Conservation (phyloP, 2,888 invertebrate genomes). For the Nebria salina region DNA sequence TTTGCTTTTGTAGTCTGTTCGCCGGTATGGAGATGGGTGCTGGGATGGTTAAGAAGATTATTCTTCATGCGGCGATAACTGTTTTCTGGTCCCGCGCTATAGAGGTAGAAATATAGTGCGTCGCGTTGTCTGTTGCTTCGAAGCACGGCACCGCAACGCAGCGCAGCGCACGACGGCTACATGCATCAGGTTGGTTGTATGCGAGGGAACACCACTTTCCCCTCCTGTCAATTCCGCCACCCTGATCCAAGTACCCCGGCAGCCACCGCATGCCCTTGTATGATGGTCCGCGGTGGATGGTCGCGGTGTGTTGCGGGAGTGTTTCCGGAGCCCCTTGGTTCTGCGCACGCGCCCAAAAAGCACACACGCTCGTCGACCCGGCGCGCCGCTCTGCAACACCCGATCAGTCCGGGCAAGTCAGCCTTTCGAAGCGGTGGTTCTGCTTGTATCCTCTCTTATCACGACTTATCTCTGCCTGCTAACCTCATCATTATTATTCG, state of each 20-base stretch:
- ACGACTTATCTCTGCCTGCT: slow-evolving; percentile 47
- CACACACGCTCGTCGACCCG: slow-evolving; percentile 50
- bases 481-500: slow-evolving; percentile 34
- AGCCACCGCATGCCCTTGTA: not conserved
- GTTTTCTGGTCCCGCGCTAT: slow-evolving; percentile 31
- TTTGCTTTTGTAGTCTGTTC: slow-evolving; percentile 3
- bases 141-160: not conserved
- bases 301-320: slow-evolving; percentile 10
- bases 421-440: slow-evolving; percentile 70
- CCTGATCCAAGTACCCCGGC: slow-evolving; percentile 3
- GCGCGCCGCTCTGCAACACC: slow-evolving; percentile 60
- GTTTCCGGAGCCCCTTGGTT: slow-evolving; percentile 19
- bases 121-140: slow-evolving; percentile 24
- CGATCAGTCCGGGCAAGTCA: slow-evolving; percentile 67
- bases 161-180: slow-evolving; percentile 49
- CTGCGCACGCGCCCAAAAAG: slow-evolving; percentile 51
- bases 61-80: slow-evolving; percentile 25
- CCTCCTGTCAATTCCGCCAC: slow-evolving; percentile 27
- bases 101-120: slow-evolving; percentile 49
- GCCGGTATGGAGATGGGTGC: not conserved
- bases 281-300: not conserved
- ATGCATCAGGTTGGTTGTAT: slow-evolving; percentile 63
- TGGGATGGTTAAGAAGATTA: not conserved
- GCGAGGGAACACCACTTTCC: slow-evolving; percentile 51
- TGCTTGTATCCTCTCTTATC: slow-evolving; percentile 47